These are phyloP conservation scores for Thaleichthys pacificus DNA, from an alignment of 2,797 vertebrate genomes.

Conservation along the genomic window DNA sequence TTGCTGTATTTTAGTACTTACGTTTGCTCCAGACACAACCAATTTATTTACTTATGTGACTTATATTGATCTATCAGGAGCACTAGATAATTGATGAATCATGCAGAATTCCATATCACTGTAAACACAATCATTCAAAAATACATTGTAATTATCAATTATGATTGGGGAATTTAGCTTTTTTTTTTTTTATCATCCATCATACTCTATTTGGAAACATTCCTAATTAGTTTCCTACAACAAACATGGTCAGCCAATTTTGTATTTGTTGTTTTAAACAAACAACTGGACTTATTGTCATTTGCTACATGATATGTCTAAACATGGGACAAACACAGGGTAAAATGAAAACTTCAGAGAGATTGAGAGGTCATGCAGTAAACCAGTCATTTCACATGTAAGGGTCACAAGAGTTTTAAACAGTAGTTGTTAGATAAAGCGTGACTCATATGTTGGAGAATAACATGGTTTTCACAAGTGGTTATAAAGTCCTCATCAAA, in stretches of 20 bases:
- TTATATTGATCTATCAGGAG: too few relatives aligned
- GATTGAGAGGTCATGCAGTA: too few relatives aligned
- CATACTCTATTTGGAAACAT: not conserved
- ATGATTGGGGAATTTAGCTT: too few relatives aligned
- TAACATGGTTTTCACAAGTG: not conserved
- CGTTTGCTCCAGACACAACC: too few relatives aligned
- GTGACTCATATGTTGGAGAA: not conserved
- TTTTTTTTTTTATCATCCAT: not conserved
- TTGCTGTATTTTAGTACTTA: too few relatives aligned
- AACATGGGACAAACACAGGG: not conserved
- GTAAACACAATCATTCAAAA: too few relatives aligned
- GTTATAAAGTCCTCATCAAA: not conserved
- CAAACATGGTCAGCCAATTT: not conserved
- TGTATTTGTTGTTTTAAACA: not conserved
- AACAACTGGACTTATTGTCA: not conserved
- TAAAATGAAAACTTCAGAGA: too few relatives aligned
- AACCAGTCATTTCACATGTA: not conserved
- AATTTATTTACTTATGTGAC: too few relatives aligned
- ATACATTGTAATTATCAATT: too few relatives aligned
- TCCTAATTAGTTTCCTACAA: not conserved
- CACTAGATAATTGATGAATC: too few relatives aligned
- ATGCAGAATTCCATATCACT: too few relatives aligned
- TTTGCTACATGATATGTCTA: too few relatives aligned
- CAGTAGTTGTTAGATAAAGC: not conserved
- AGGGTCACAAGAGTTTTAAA: not conserved